Conservation (phyloP, 2,797 vertebrate species). For the Platalea minor region DNA sequence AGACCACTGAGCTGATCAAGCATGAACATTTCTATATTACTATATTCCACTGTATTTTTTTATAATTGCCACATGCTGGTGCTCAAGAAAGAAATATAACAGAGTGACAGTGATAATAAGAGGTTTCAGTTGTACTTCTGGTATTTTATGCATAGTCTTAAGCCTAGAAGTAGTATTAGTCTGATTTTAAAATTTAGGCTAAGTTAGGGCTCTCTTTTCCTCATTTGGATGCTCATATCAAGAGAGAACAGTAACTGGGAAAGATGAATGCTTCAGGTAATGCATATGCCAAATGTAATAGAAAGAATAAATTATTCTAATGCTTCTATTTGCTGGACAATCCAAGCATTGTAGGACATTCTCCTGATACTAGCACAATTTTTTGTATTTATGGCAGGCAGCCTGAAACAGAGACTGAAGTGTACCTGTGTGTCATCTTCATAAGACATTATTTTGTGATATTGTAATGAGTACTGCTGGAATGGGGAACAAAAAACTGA, state of each 20-base stretch:
- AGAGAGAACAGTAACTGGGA: background rate
- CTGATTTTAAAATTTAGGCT: constrained; percentile 4
- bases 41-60: background rate
- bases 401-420: constrained; percentile 23
- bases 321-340: constrained; percentile 29
- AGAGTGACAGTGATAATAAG: background rate
- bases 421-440: constrained; percentile 14
- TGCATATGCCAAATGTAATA: constrained; percentile 23
- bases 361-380: background rate
- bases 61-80: background rate
- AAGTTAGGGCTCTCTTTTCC: constrained; percentile 8
- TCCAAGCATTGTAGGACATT: constrained; percentile 1
- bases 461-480: constrained; percentile 15
- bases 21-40: background rate
- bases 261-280: constrained; percentile 37
- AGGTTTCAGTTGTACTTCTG: background rate
- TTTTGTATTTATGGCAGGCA: constrained; percentile 26
- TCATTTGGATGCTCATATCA: background rate
- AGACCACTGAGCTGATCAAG: background rate
- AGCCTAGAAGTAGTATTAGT: background rate
- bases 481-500: constrained; percentile 29
- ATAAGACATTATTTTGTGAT: constrained; percentile 47
- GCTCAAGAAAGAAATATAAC: background rate
- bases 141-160: background rate
- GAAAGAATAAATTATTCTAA: constrained; percentile 49